These are phyloP conservation scores for Mimumesa dahlbomi DNA, from an alignment of 2,888 invertebrate species.

Conservation along the genomic window DNA sequence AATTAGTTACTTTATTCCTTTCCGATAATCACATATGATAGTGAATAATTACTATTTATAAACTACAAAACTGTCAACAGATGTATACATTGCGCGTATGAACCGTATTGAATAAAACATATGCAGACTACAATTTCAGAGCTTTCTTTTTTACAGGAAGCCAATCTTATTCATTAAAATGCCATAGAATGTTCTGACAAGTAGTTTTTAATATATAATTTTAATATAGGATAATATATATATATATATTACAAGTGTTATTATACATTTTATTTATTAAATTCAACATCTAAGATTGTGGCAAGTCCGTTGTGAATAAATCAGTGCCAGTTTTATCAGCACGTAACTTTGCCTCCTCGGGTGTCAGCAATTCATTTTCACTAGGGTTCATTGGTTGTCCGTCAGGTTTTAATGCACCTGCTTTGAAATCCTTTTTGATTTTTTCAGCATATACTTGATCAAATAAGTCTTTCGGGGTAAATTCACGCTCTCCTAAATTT, in stretches of 20 bases:
- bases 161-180: constrained; percentile 16
- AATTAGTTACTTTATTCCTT: constrained; percentile 41
- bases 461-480: constrained; percentile 92
- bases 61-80: constrained; percentile 53
- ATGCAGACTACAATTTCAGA: constrained; percentile 45
- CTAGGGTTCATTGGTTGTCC: constrained; percentile 88
- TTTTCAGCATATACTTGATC: constrained; percentile 90
- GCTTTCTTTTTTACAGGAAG: constrained; percentile 3
- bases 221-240: too few relatives aligned
- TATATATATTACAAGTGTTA: constrained; percentile 6
- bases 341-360: constrained; percentile 86
- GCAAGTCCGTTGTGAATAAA: constrained; percentile 82
- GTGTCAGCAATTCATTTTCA: constrained; percentile 85
- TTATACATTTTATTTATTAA: not conserved
- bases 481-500: constrained; percentile 89
- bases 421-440: constrained; percentile 88
- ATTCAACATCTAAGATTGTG: not conserved
- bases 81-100: constrained; percentile 61
- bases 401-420: constrained; percentile 86
- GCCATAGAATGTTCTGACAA: not conserved
- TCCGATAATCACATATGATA: constrained; percentile 47
- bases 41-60: constrained; percentile 63
- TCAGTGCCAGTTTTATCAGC: constrained; percentile 91
- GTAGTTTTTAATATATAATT: constrained; percentile 6
- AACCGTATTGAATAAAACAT: constrained; percentile 69